These are phyloP conservation scores for Amphiprion ocellaris DNA, from an alignment of 2,113 vertebrate species.

Conservation along the genomic window DNA sequence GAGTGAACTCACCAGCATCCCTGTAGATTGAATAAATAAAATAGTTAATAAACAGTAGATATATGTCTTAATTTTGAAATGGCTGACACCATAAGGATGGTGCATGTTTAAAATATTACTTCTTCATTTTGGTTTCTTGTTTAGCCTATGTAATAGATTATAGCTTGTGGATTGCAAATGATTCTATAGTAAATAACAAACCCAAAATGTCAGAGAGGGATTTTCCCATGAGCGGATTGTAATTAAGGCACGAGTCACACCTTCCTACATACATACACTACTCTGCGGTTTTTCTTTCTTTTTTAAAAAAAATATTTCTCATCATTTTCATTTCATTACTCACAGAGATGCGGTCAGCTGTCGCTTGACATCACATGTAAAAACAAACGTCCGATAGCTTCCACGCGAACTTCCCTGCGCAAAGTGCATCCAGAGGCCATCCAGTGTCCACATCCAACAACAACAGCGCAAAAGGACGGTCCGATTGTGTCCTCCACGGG, in stretches of 20 bases:
- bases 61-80: neutral
- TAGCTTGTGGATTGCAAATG: neutral
- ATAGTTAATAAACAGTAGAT: conserved; percentile 10
- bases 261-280: neutral
- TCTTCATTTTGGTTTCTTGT: neutral
- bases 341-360: conserved; percentile 17
- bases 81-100: neutral
- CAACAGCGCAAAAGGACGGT: neutral
- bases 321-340: conserved; percentile 38
- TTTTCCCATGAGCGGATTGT: conserved; percentile 6
- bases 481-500: neutral
- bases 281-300: neutral
- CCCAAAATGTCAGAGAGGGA: neutral
- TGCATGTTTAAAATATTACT: neutral
- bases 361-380: conserved; percentile 7
- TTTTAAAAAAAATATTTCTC: neutral
- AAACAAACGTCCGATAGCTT: conserved; percentile 37
- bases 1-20: conserved; percentile 22
- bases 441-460: conserved; percentile 16
- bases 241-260: conserved; percentile 5
- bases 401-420: conserved; percentile 25
- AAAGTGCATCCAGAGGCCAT: conserved; percentile 34
- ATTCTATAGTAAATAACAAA: conserved; percentile 6
- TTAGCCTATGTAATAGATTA: conserved; percentile 1
- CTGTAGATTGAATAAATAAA: conserved; percentile 54